phyloP scores from a whole-genome alignment of 2,888 invertebrate species.

The Liopterus haemorrhoidalis region DNA sequence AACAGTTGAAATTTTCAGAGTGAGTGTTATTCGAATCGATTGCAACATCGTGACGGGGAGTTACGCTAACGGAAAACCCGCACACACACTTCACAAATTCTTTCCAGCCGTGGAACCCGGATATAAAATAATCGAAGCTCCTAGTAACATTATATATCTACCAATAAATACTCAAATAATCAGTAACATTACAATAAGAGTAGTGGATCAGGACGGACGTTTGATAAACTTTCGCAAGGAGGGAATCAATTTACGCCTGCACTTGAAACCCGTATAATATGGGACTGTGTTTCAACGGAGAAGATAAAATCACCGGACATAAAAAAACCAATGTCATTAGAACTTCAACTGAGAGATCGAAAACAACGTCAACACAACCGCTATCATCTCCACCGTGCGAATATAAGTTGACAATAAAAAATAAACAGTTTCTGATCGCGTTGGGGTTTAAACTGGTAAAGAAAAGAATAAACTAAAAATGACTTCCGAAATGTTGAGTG shows the following conservation, averaged over 20 bases:
- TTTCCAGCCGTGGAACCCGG: constrained; percentile 31
- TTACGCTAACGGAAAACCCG: constrained; percentile 29
- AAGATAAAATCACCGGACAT: not conserved
- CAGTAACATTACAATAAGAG: constrained; percentile 27
- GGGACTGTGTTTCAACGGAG: not conserved
- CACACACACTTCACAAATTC: constrained; percentile 38
- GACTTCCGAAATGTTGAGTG: constrained; percentile 24
- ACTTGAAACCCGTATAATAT: constrained; percentile 12
- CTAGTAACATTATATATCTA: constrained; percentile 27
- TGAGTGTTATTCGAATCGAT: constrained; percentile 31
- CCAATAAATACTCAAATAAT: constrained; percentile 26
- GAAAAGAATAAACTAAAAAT: constrained; percentile 10
- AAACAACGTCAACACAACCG: too few species aligned
- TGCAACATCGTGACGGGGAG: constrained; percentile 32
- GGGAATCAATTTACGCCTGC: constrained; percentile 29
- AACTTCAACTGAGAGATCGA: not conserved
- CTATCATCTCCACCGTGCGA: too few species aligned
- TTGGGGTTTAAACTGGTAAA: constrained; percentile 3
- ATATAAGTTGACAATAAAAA: constrained; percentile 8
- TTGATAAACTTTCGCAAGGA: constrained; percentile 30
- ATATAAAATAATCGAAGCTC: constrained; percentile 7
- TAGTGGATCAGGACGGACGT: constrained; percentile 29
- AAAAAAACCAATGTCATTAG: not conserved
- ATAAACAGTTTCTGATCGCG: constrained; percentile 2
- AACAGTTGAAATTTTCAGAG: constrained; percentile 33